phyloP scores from a whole-genome alignment of 1,140 invertebrate genomes.

The Micrasema minimum region DNA sequence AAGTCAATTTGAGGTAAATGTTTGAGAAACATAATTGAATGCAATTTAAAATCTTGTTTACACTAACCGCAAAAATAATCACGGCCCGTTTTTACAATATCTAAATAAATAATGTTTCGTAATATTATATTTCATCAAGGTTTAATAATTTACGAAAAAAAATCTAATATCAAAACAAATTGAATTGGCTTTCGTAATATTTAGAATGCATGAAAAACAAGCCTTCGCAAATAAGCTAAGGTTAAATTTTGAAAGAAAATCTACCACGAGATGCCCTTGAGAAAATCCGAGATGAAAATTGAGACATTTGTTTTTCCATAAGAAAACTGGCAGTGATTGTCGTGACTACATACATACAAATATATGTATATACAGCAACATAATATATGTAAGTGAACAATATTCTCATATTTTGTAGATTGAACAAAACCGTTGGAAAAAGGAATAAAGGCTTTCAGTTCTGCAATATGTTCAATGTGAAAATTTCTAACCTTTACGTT shows the following conservation, averaged over 20 bases:
- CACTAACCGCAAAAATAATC: not conserved
- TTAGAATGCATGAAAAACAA: not conserved
- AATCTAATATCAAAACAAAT: too few species aligned
- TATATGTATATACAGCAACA: not conserved
- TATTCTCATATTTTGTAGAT: not conserved
- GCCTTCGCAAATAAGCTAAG: not conserved
- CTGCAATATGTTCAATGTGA: too few species aligned
- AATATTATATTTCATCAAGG: too few species aligned
- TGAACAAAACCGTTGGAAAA: too few species aligned
- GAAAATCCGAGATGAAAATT: slow-evolving; percentile 45
- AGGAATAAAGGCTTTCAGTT: not conserved
- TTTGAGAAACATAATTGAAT: slow-evolving; percentile 1
- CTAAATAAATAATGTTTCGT: too few species aligned
- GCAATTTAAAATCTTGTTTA: not conserved
- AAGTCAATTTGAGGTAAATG: not conserved
- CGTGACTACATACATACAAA: slow-evolving; percentile 26
- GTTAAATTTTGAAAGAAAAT: slow-evolving; percentile 9
- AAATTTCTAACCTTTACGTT: too few species aligned
- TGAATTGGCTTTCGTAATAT: too few species aligned
- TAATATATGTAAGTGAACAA: not conserved
- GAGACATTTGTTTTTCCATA: slow-evolving; percentile 53
- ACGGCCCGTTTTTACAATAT: too few species aligned
- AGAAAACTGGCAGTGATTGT: slow-evolving; percentile 45
- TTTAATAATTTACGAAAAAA: too few species aligned
- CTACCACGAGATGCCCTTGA: slow-evolving; percentile 24